phyloP scores from a whole-genome alignment of 2,888 invertebrate species.

The Conchocele bisecta region DNA sequence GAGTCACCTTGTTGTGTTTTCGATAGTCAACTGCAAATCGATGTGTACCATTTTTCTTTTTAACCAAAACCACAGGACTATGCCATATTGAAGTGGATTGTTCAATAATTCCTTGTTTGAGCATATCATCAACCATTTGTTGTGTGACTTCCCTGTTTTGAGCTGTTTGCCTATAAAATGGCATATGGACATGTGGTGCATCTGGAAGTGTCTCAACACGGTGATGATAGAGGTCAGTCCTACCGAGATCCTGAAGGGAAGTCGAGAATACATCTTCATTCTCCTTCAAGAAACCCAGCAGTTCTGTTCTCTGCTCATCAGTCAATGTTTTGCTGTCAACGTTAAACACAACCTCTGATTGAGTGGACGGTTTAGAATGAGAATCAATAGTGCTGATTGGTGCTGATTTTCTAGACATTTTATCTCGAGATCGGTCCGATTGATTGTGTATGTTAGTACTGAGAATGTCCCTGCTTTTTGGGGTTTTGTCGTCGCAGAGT shows the following conservation, averaged over 20 bases:
- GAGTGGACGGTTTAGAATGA: background rate
- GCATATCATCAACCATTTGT: conserved; percentile 31
- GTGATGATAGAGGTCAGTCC: background rate
- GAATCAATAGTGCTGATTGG: background rate
- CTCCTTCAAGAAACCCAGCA: background rate
- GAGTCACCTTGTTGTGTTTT: conserved; percentile 5
- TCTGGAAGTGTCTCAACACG: background rate
- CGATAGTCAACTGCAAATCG: conserved; percentile 11
- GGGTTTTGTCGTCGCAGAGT: background rate
- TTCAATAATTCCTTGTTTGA: conserved; percentile 31
- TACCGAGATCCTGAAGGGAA: conserved; percentile 9
- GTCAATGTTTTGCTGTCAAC: background rate
- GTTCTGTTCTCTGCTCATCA: background rate
- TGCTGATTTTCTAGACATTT: background rate
- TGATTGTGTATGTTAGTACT: background rate
- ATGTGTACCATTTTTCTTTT: conserved; percentile 13
- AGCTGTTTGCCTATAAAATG: too few species aligned
- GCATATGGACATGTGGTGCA: background rate
- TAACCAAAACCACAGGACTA: conserved; percentile 48
- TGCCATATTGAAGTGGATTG: conserved; percentile 48
- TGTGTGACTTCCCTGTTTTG: background rate
- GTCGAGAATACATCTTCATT: conserved; percentile 9
- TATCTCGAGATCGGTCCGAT: too few species aligned
- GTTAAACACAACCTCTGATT: background rate
- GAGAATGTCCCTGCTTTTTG: background rate